Conservation (phyloP, 2,113 vertebrate genomes). For the Sigmodon hispidus region DNA sequence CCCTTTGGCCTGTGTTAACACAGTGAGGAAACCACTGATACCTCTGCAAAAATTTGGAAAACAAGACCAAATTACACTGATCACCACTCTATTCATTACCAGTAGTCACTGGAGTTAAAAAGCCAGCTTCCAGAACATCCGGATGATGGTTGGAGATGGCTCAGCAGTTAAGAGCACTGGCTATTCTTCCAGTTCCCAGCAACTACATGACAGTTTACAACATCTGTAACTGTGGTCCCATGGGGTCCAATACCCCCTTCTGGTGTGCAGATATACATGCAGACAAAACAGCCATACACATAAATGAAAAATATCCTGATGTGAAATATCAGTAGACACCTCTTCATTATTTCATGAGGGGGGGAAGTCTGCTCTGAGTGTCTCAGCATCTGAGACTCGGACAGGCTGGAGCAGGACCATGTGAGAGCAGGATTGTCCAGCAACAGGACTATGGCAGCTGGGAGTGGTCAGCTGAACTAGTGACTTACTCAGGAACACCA, state of each 20-base stretch:
- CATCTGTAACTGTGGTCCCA: not conserved
- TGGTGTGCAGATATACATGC: not conserved
- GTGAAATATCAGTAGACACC: not conserved
- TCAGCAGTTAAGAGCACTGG: not conserved
- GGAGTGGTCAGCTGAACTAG: not conserved
- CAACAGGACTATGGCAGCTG: not conserved
- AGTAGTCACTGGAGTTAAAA: not conserved
- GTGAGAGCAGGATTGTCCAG: too few relatives aligned
- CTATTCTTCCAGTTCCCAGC: not conserved
- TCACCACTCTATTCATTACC: not conserved
- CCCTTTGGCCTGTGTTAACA: not conserved
- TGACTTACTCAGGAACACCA: not conserved
- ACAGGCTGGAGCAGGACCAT: not conserved
- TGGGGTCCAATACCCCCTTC: not conserved
- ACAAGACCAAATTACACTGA: too few relatives aligned
- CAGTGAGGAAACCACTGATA: not conserved
- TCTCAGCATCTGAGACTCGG: not conserved
- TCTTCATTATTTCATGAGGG: not conserved
- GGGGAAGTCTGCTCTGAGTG: not conserved
- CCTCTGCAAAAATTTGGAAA: rapidly evolving
- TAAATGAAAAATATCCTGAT: not conserved
- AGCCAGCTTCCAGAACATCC: not conserved
- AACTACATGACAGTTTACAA: not conserved
- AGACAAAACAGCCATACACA: not conserved
- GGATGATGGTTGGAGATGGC: not conserved